These are phyloP conservation scores for Rhodinocichla rosea DNA, from an alignment of 2,113 vertebrate genomes.

Conservation along the genomic window DNA sequence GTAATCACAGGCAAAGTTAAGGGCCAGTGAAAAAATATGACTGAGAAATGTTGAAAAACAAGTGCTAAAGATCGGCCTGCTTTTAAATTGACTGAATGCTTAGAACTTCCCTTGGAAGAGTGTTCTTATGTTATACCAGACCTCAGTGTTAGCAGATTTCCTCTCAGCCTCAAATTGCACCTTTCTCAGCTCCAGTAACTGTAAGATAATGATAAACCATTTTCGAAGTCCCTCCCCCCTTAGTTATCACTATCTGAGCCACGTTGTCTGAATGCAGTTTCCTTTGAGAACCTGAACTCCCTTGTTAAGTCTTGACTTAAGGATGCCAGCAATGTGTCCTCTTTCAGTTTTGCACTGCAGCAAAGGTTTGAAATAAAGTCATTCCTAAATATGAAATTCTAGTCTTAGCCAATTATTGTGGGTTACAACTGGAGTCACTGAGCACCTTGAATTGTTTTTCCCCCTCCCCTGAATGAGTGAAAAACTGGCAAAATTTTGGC, in stretches of 20 bases:
- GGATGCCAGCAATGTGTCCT: slow-evolving; percentile 59
- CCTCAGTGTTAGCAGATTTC: slow-evolving; percentile 51
- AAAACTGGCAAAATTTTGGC: not conserved
- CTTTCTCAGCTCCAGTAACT: not conserved
- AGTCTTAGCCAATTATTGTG: not conserved
- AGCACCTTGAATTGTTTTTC: not conserved
- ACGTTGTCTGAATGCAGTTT: not conserved
- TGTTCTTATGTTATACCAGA: slow-evolving; percentile 40
- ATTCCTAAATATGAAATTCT: not conserved
- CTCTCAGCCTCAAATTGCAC: not conserved
- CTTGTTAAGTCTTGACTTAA: slow-evolving; percentile 65
- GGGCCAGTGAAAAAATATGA: not conserved
- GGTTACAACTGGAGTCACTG: not conserved
- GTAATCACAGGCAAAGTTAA: not conserved
- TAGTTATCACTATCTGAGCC: slow-evolving; percentile 37
- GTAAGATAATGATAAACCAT: not conserved
- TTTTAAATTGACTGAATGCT: not conserved
- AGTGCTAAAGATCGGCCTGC: not conserved
- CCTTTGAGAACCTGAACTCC: slow-evolving; percentile 5
- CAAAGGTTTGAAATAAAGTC: slow-evolving; percentile 31
- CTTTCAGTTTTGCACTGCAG: slow-evolving; percentile 43
- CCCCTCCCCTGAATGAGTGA: not conserved
- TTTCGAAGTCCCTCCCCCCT: not conserved
- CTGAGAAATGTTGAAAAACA: not conserved
- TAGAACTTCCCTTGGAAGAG: slow-evolving; percentile 55